Evolutionary conservation across 2,113 vertebrate genomes (phyloP).

Genomic region (Gallinago paraguaiae): DNA sequence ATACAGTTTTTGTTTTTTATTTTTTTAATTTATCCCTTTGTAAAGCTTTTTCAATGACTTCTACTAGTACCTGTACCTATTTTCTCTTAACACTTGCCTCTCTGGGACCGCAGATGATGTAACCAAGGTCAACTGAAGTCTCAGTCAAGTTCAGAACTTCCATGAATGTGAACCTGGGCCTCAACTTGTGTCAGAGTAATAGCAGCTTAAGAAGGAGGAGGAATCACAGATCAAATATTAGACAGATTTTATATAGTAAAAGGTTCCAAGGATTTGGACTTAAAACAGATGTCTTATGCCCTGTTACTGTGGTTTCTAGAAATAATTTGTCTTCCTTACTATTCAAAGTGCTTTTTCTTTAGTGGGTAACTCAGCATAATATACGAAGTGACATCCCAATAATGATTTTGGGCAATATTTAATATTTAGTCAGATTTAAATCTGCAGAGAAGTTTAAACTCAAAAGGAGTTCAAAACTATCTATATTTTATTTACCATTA

Average conservation of each 20-base stretch:
- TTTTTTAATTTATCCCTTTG: conserved; percentile 65
- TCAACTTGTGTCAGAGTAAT: conserved; percentile 73
- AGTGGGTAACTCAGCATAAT: conserved; percentile 76
- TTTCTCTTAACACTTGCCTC: conserved; percentile 63
- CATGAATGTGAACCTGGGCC: conserved; percentile 65
- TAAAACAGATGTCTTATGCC: conserved; percentile 68
- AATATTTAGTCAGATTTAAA: conserved; percentile 63
- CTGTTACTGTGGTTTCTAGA: conserved; percentile 67
- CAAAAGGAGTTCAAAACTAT: conserved; percentile 72
- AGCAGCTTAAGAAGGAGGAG: conserved; percentile 81
- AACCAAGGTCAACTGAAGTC: conserved; percentile 57
- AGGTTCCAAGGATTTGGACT: conserved; percentile 70
- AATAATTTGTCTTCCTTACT: conserved; percentile 60
- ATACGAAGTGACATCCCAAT: conserved; percentile 70
- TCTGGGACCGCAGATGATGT: conserved; percentile 41
- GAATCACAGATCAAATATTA: conserved; percentile 69
- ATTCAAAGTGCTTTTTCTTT: conserved; percentile 82
- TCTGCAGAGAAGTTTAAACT: conserved; percentile 72
- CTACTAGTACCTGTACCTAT: conserved; percentile 65
- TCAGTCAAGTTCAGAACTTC: conserved; percentile 59
- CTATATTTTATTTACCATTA: conserved; percentile 73
- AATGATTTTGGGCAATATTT: conserved; percentile 69
- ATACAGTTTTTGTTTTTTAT: conserved; percentile 59
- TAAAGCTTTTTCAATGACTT: conserved; percentile 72
- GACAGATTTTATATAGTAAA: conserved; percentile 72